Evolutionary conservation across 2,888 invertebrate genomes (phyloP), one percentile per base, ranked within the genome.

Genomic region (Apamea monoglypha): DNA sequence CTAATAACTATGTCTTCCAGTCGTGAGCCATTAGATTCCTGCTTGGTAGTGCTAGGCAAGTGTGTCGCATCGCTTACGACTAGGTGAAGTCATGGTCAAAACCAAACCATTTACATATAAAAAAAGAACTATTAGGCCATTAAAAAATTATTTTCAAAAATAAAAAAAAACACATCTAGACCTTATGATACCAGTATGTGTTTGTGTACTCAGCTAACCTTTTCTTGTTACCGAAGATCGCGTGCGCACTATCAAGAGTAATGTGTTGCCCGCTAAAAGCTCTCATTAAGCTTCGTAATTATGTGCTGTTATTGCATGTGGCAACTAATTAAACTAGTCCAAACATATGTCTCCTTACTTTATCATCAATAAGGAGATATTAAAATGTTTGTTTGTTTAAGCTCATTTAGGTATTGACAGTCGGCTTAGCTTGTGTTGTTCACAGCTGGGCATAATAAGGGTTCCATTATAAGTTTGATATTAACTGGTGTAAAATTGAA

Each of bases 271-370:
- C 59, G 79, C 87, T 86, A 89, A 89, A 88, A 89, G 90, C 82
- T 82, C 81, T 81, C 81, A 89, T 89, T 88, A 89, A 75, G 88
- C 88, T 78, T 81, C 72, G 82, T 89, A 88, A 88, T 89, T 86
- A 87, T 63, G 70, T 87, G 78, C 74, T 81, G 74, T 83, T 86
- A 81, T 87, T 84, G 79, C 86, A 87, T 81, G 80, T 83, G 81
- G 83, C 63, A 70, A 78, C 74, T 72, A 83, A 87, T 83, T 87
- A 82, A 85, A 59, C 76, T 74, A 81, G 78, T 78, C 70, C 67
- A 76, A 68, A 73, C 76, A 68, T 74, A 69, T 76, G 74, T 76
- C 77, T 74, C 63, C n/a, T 50, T 80, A 77, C n/a, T 81, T 85
- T 73, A 80, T 82, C 50, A 75, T 84, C 44, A 77, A 80, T 61